Percentiles rank a stretch among this genome's conserved stretches.
Conservation (phyloP, 2,797 vertebrate species). For the Sphenodon punctatus region DNA sequence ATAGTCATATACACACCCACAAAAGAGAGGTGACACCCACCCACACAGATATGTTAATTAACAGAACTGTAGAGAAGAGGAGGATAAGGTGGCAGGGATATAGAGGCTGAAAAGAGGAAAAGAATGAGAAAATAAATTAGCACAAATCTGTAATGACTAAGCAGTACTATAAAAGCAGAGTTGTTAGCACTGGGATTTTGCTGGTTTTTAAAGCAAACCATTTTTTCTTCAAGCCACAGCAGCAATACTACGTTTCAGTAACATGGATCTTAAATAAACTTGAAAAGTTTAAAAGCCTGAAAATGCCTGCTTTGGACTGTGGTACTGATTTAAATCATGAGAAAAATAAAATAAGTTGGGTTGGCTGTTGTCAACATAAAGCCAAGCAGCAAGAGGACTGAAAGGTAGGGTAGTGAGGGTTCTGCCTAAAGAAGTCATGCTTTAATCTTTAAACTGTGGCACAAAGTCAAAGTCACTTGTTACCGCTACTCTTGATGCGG, state of each 20-base stretch:
- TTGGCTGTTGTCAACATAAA: constrained; percentile 77
- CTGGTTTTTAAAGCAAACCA: constrained; percentile 61
- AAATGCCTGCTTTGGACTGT: constrained; percentile 55
- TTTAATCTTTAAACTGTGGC: constrained; percentile 72
- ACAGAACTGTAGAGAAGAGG: constrained; percentile 58
- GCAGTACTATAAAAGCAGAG: constrained; percentile 71
- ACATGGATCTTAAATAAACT: constrained; percentile 64
- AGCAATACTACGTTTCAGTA: constrained; percentile 56
- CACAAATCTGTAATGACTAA: constrained; percentile 66
- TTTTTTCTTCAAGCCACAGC: constrained; percentile 63
- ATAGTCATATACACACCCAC: constrained; percentile 69
- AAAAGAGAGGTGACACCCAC: background rate
- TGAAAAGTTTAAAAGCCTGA: constrained; percentile 54
- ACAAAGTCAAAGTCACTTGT: constrained; percentile 78
- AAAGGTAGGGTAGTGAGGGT: constrained; percentile 74
- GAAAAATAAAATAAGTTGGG: constrained; percentile 71
- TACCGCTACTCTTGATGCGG: constrained; percentile 88
- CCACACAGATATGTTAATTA: constrained; percentile 35
- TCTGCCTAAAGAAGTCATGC: constrained; percentile 76
- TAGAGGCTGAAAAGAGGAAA: constrained; percentile 53
- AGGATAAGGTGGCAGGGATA: constrained; percentile 41
- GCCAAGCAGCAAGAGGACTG: constrained; percentile 74
- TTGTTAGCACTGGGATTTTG: constrained; percentile 65
- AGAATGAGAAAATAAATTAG: constrained; percentile 74
- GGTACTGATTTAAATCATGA: constrained; percentile 60